Base-by-base conservation (phyloP, 2,888 invertebrate species). In the Acanthosepion lycidas region DNA sequence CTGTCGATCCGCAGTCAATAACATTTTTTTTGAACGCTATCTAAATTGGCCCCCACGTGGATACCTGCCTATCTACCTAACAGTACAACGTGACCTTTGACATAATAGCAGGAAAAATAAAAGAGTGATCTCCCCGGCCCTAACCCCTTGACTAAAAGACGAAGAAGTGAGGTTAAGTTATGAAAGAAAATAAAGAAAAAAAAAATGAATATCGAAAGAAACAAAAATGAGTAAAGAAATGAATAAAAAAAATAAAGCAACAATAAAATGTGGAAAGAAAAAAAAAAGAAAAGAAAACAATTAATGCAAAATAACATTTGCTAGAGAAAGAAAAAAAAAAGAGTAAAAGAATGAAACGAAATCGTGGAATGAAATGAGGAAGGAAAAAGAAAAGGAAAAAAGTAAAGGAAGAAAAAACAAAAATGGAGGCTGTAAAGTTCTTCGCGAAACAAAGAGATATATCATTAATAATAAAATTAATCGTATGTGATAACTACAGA, bases 361-460 rank as follows among this genome's bases (percentile, higher is more conserved):
- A 1, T n/a, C 12, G 9, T 8, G 18, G 4, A n/a, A n/a, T 4
- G 15, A 28, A n/a, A n/a, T 9, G 0, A 12, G n/a, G n/a, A n/a
- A n/a, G n/a, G 78, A 78, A 3, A 15, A 0, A 78, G n/a, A n/a
- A n/a, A 28, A 15, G n/a, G 78, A 78, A n/a, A n/a, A n/a, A n/a
- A 28, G 28, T 1, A 28, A 26, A 42, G 28, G n/a, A 28, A 64
- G 55, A 55, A 20, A 42, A 1, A 0, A 2, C 20, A 59, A 23
- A 59, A 20, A 20, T 23, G 20, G 26, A 8, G 64, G 20, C 26
- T 4, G 26, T 28, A 6, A 64, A 6, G 20, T 26, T 26, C 20
- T 26, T 26, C 20, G 64, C 28, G 26, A 64, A 64, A 28, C 26
- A 28, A 6, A 64, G 26, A 26, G 20, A 8, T 64, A 28, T 42